These are phyloP conservation scores for Drosophila suzukii DNA, from an alignment of 1,140 invertebrate species.

Conservation along the genomic window DNA sequence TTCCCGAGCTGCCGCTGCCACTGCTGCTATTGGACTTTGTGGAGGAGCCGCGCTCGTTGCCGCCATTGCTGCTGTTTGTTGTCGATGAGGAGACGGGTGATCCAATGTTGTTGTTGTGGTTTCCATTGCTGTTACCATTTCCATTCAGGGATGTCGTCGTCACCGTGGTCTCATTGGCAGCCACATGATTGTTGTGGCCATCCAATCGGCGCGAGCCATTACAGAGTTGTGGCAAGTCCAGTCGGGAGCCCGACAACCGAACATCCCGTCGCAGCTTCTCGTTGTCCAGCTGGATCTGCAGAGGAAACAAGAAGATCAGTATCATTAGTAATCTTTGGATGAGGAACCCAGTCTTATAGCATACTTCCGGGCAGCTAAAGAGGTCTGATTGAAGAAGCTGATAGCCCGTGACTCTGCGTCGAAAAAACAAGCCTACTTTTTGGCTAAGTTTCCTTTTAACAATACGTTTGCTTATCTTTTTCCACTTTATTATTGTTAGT, in stretches of 20 bases:
- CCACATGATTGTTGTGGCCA: slow-evolving; percentile 67
- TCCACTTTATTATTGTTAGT: slow-evolving; percentile 27
- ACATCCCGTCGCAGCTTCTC: slow-evolving; percentile 82
- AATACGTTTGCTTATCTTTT: neutral
- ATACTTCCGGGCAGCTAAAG: slow-evolving; percentile 30
- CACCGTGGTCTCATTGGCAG: slow-evolving; percentile 42
- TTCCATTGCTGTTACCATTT: slow-evolving; percentile 43
- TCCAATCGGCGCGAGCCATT: slow-evolving; percentile 70
- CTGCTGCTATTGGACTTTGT: slow-evolving; percentile 81
- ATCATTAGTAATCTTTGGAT: neutral
- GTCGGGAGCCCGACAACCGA: slow-evolving; percentile 67
- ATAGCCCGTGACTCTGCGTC: neutral
- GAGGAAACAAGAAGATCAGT: neutral
- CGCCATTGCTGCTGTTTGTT: slow-evolving; percentile 69
- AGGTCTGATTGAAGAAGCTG: neutral
- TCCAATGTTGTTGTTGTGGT: slow-evolving; percentile 60
- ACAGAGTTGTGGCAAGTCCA: slow-evolving; percentile 79
- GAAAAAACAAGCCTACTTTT: slow-evolving; percentile 28
- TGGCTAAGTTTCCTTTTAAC: neutral
- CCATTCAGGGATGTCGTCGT: slow-evolving; percentile 53
- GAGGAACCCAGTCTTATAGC: neutral
- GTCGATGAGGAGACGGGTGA: slow-evolving; percentile 79
- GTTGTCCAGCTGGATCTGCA: slow-evolving; percentile 84
- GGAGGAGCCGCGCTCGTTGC: slow-evolving; percentile 77
- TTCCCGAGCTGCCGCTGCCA: slow-evolving; percentile 75